A percentile compares a stretch with the other conserved stretches of the same genome.
phyloP scores from a whole-genome alignment of 2,888 invertebrate genomes.

The Trichacis sp. region DNA sequence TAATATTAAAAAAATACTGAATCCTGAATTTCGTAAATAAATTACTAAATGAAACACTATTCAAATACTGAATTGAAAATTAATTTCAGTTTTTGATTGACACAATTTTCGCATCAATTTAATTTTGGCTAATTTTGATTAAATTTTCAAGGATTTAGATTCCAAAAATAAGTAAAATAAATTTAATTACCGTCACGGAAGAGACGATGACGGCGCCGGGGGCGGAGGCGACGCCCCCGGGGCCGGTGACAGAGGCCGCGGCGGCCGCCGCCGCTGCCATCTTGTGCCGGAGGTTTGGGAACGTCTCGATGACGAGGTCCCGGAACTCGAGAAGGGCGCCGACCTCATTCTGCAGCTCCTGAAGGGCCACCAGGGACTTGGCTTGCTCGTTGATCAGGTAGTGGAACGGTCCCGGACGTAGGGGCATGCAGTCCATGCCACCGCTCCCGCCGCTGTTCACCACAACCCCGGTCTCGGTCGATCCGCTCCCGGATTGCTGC shows the following conservation, averaged over 20 bases:
- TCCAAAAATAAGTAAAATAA: too few relatives aligned
- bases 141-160: too few relatives aligned
- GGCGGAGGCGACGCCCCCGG: slow-evolving; percentile 66
- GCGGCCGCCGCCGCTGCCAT: slow-evolving; percentile 78
- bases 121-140: too few relatives aligned
- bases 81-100: too few relatives aligned
- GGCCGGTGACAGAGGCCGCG: slow-evolving; percentile 65
- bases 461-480: slow-evolving; percentile 53
- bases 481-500: slow-evolving; percentile 62
- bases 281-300: slow-evolving; percentile 90
- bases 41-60: too few relatives aligned
- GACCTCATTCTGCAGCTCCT: slow-evolving; percentile 94
- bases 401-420: slow-evolving; percentile 81
- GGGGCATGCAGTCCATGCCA: slow-evolving; percentile 87
- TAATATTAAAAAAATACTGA: too few relatives aligned
- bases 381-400: slow-evolving; percentile 90
- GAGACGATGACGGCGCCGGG: slow-evolving; percentile 13
- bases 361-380: slow-evolving; percentile 86
- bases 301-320: slow-evolving; percentile 94
- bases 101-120: too few relatives aligned
- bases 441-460: slow-evolving; percentile 53
- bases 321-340: slow-evolving; percentile 91
- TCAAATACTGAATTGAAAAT: too few relatives aligned
- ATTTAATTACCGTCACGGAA: slow-evolving; percentile 72
- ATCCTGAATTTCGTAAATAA: too few relatives aligned